A percentile compares a stretch with the other conserved stretches of the same genome.
Evolutionary conservation across 2,888 invertebrate genomes (phyloP).

Genomic region (Stenoptilia bipunctidactyla): DNA sequence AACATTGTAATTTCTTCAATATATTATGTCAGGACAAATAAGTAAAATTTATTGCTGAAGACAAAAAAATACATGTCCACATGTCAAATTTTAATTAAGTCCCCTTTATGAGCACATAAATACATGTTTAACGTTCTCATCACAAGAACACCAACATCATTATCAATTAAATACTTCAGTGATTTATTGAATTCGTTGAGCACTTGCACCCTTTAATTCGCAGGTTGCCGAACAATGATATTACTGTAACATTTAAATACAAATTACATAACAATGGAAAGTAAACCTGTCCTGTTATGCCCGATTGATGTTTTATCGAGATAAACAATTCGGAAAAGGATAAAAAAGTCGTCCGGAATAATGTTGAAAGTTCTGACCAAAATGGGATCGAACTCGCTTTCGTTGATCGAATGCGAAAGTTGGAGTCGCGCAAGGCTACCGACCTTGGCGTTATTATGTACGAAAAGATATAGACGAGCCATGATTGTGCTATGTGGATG

Average conservation of each 20-base stretch:
- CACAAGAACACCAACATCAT: conserved; percentile 16
- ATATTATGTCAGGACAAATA: too few species aligned
- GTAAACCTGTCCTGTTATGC: conserved; percentile 46
- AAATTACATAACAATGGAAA: conserved; percentile 51
- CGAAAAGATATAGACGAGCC: conserved; percentile 29
- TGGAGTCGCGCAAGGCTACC: conserved; percentile 39
- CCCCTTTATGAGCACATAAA: too few species aligned
- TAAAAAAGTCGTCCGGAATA: conserved; percentile 55
- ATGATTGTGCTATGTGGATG: conserved; percentile 40
- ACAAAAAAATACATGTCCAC: too few species aligned
- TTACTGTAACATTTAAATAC: conserved; percentile 29
- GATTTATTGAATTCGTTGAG: conserved; percentile 12
- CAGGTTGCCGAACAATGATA: conserved; percentile 24
- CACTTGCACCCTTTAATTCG: conserved; percentile 13
- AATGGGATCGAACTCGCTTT: conserved; percentile 59
- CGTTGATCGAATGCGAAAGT: conserved; percentile 54
- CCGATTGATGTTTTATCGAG: conserved; percentile 55
- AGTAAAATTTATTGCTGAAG: too few species aligned
- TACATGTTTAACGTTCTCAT: background rate
- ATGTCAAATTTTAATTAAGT: too few species aligned
- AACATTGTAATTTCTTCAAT: too few species aligned
- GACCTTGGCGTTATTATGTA: conserved; percentile 47
- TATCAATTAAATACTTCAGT: conserved; percentile 16
- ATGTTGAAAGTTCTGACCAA: conserved; percentile 60
- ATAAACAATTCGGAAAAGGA: conserved; percentile 50